Evolutionary conservation across 2,797 vertebrate genomes (phyloP), one percentile per base, ranked within the genome.

Genomic region (Apogon hyalosoma): DNA sequence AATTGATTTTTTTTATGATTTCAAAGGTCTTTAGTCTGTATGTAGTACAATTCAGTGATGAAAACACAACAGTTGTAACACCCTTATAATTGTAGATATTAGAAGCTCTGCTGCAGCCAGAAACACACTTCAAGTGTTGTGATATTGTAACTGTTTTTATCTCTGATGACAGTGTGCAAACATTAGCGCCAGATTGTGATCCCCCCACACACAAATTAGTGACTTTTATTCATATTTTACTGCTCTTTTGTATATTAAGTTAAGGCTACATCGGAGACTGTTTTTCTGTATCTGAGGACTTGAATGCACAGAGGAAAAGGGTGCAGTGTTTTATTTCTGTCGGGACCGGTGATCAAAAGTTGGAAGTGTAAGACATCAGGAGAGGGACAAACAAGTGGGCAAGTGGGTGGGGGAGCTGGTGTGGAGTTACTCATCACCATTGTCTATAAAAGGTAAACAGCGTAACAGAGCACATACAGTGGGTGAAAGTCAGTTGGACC

Each of bases 371-470:
- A 52, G 58, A 62, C 48, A 10, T 68, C 61, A 51, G 71, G 33
- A 76, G 45, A 16, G 52, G 74, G 60, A 77, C 57, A 54, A 61
- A 62, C 55, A 33, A 72, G 73, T 64, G 64, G 64, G 69, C 38
- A 14, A 54, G 49, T 13, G 51, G 55, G 64, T 5, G 33, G 69
- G 53, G 16, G 46, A 38, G 62, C 11, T 4, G 82, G 77, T 85
- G 87, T 87, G 80, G 71, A 86, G 88, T 92, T 93, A 91, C 93
- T 90, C 83, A 88, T 89, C 83, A 57, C 90, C 75, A 93, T 94
- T 93, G 93, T 93, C 86, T 94, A 94, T 92, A 94, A 95, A 94
- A 95, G 93, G 93, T 90, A 92, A 92, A 92, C 90, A 88, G 90
- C 88, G 88, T 88, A 88, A 89, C 86, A 84, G 80, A 86, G 90